phyloP scores from a whole-genome alignment of 1,140 invertebrate genomes.

The Onthophagus taurus region DNA sequence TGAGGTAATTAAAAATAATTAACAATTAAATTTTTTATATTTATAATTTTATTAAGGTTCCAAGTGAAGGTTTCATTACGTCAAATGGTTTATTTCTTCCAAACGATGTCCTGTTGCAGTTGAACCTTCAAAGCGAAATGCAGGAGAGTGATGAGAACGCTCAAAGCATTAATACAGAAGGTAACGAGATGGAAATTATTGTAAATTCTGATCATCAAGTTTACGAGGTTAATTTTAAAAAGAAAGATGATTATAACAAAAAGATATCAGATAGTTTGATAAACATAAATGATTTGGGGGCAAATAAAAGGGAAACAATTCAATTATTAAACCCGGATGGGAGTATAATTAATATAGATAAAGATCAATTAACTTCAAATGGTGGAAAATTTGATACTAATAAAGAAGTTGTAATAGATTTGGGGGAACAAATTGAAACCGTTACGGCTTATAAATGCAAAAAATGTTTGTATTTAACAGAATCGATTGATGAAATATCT shows the following conservation, averaged over 20 bases:
- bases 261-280: slow-evolving; percentile 2
- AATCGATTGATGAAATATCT: slow-evolving; percentile 20
- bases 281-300: slow-evolving; percentile 9
- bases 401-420: not conserved
- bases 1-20: slow-evolving; percentile 12
- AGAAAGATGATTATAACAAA: not conserved
- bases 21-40: slow-evolving; percentile 1
- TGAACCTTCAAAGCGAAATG: slow-evolving; percentile 11
- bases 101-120: slow-evolving; percentile 13
- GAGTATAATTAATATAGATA: slow-evolving; percentile 18
- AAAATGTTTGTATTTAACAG: slow-evolving; percentile 23
- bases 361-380: slow-evolving; percentile 10
- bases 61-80: slow-evolving; percentile 13
- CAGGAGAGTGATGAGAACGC: not conserved
- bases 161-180: slow-evolving; percentile 8
- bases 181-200: slow-evolving; percentile 9
- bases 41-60: slow-evolving; percentile 2
- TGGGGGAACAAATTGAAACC: slow-evolving; percentile 11
- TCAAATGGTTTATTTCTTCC: slow-evolving; percentile 13
- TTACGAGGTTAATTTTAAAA: slow-evolving; percentile 4
- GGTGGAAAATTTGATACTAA: not conserved
- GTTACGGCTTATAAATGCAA: slow-evolving; percentile 27
- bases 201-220: not conserved
- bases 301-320: slow-evolving; percentile 12
- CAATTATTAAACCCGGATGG: slow-evolving; percentile 22